These are phyloP conservation scores for Drosophila nr. perissopoda DNA, from an alignment of 2,888 invertebrate genomes.

Conservation along the genomic window DNA sequence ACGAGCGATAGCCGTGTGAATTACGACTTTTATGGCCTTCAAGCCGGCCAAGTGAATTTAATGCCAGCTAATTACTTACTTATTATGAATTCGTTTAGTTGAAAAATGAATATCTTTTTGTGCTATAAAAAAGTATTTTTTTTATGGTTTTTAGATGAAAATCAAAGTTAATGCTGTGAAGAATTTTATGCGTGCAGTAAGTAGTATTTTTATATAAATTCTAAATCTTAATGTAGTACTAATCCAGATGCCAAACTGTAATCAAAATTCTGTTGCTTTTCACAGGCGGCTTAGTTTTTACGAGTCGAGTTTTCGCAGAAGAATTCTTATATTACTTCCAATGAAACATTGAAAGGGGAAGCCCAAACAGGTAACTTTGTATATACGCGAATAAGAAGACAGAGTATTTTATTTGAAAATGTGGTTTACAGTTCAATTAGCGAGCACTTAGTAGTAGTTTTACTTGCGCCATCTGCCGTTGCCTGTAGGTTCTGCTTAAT, in stretches of 20 bases:
- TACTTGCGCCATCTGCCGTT: conserved; percentile 12
- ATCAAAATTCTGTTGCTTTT: not conserved
- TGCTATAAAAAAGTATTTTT: not conserved
- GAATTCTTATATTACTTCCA: not conserved
- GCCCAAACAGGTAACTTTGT: not conserved
- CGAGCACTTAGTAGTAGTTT: conserved; percentile 46
- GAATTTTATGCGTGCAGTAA: not conserved
- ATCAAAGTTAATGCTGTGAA: not conserved
- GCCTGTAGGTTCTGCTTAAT: conserved; percentile 35
- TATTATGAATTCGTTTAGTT: conserved; percentile 33
- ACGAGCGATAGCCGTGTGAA: conserved; percentile 54
- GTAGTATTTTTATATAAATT: not conserved
- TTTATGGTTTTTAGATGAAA: not conserved
- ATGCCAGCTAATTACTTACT: conserved; percentile 63
- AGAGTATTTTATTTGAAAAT: not conserved
- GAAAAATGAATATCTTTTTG: not conserved
- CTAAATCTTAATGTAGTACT: not conserved
- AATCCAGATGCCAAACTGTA: not conserved
- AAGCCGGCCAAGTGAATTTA: conserved; percentile 57
- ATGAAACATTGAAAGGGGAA: not conserved
- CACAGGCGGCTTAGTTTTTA: not conserved
- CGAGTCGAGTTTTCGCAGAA: not conserved
- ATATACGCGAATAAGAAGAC: not conserved
- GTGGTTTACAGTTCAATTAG: conserved; percentile 46
- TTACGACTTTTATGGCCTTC: conserved; percentile 58